phyloP scores from a whole-genome alignment of 2,113 vertebrate species.

The Merops nubicus region DNA sequence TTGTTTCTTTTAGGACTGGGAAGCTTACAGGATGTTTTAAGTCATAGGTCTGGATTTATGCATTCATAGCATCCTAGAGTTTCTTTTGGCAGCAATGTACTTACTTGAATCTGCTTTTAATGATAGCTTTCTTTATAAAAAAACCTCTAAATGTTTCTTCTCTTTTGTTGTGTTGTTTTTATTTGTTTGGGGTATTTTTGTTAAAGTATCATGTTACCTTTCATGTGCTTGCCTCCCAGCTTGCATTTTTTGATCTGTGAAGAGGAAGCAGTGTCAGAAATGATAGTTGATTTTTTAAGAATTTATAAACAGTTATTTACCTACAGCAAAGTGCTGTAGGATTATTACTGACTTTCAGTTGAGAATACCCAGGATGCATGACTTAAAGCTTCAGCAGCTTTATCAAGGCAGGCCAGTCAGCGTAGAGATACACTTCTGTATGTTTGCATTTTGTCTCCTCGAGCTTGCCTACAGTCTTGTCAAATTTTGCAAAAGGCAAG shows the following conservation, averaged over 20 bases:
- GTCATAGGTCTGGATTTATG: not conserved
- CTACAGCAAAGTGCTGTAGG: not conserved
- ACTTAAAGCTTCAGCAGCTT: not conserved
- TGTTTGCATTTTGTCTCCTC: not conserved
- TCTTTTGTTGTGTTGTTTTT: not conserved
- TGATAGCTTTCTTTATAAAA: too few relatives aligned
- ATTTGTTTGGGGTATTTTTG: not conserved
- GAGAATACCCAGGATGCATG: not conserved
- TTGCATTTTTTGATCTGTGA: not conserved
- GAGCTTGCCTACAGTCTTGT: not conserved
- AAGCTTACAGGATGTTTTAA: not conserved
- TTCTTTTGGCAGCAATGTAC: not conserved
- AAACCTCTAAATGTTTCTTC: not conserved
- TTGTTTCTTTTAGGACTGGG: not conserved
- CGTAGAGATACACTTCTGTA: not conserved
- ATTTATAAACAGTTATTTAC: not conserved
- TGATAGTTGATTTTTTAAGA: not conserved
- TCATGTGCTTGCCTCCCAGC: not conserved
- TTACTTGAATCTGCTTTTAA: not conserved
- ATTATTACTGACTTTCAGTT: not conserved
- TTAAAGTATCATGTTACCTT: not conserved
- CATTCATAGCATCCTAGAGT: not conserved
- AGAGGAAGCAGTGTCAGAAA: not conserved
- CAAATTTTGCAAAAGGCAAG: not conserved
- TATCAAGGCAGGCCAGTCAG: not conserved